Conservation (phyloP, 2,797 vertebrate genomes). For the Staurois parvus region DNA sequence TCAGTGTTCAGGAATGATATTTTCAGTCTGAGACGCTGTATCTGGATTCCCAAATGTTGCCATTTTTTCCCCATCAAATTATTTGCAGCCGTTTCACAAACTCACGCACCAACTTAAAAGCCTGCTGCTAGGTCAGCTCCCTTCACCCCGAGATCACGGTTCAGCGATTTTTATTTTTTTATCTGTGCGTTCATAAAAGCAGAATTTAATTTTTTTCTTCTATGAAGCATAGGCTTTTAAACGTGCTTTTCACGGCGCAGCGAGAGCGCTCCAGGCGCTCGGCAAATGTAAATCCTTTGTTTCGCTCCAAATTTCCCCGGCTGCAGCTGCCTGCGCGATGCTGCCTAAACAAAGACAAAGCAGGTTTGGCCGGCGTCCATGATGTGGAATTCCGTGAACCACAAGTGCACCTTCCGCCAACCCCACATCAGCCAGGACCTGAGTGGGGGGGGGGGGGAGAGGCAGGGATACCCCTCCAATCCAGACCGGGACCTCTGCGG, state of each 20-base stretch:
- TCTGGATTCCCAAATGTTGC: too few relatives aligned
- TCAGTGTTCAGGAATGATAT: too few relatives aligned
- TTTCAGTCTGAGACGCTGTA: too few relatives aligned
- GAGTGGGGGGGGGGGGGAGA: neutral
- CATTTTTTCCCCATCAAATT: neutral
- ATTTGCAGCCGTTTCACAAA: neutral
- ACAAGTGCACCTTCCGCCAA: constrained; percentile 11
- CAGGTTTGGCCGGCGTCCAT: constrained; percentile 18
- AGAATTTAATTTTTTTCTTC: constrained; percentile 12
- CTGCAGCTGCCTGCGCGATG: constrained; percentile 30
- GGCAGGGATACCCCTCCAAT: neutral
- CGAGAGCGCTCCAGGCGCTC: neutral
- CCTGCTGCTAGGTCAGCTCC: neutral
- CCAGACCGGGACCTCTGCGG: too few relatives aligned
- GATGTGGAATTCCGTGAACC: constrained; percentile 27
- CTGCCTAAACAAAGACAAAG: constrained; percentile 35
- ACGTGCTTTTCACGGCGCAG: constrained; percentile 7
- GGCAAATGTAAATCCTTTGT: constrained; percentile 35
- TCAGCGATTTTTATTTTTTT: neutral
- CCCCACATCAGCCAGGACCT: constrained; percentile 2
- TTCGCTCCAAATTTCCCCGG: constrained; percentile 1
- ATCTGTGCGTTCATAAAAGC: neutral
- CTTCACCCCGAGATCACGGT: neutral
- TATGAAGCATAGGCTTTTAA: neutral
- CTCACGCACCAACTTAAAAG: neutral